Percentiles rank a stretch among this genome's conserved stretches.
Conservation (phyloP, 2,888 invertebrate species). For the Eupithecia centaureata region DNA sequence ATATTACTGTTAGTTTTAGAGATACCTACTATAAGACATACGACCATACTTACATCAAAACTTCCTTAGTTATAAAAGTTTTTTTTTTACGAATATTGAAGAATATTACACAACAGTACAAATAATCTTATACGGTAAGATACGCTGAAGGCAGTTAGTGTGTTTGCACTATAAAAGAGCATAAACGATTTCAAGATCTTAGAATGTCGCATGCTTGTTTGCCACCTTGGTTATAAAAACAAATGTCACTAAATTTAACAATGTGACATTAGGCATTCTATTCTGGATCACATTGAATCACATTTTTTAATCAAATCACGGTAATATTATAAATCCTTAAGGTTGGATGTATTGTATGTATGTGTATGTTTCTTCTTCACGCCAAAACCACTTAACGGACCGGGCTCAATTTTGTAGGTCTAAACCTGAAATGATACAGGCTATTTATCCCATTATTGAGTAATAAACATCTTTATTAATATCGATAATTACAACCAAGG, state of each 20-base stretch:
- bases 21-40: too few species aligned
- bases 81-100: too few species aligned
- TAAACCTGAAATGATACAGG: not conserved
- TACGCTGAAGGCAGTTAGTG: not conserved
- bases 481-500: too few species aligned
- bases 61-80: too few species aligned
- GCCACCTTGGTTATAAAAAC: too few species aligned
- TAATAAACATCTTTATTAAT: too few species aligned
- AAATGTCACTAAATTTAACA: too few species aligned
- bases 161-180: not conserved
- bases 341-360: not conserved
- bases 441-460: not conserved
- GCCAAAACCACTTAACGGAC: not conserved
- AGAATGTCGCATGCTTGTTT: too few species aligned
- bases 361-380: not conserved
- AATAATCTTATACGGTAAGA: not conserved
- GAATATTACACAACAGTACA: too few species aligned
- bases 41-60: too few species aligned
- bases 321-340: not conserved
- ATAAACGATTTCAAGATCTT: not conserved
- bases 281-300: not conserved
- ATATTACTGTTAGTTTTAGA: not conserved
- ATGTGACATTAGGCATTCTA: not conserved
- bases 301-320: not conserved
- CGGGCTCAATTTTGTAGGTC: not conserved